A percentile compares a stretch with the other conserved stretches of the same genome.
phyloP scores from a whole-genome alignment of 2,113 vertebrate species.

The Micronycteris hirsuta region DNA sequence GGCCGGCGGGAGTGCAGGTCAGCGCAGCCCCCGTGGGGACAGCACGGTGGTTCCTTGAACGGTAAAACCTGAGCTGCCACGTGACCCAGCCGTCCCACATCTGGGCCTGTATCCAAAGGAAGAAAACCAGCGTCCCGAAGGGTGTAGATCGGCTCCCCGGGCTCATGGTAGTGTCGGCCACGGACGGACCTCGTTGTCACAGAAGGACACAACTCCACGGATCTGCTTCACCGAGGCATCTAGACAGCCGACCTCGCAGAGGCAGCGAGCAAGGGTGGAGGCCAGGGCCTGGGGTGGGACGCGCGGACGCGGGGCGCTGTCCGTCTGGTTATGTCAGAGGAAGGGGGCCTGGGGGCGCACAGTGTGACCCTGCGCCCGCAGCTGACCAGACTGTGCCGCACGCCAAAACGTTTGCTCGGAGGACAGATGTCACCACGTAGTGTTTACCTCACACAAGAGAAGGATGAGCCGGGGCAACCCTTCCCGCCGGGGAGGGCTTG shows the following conservation, averaged over 20 bases:
- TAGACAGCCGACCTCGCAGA: rapidly evolving
- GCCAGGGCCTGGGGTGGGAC: neutral
- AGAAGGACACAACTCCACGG: rapidly evolving
- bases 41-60: neutral
- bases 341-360: rapidly evolving
- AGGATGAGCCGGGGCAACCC: neutral
- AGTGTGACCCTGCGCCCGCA: rapidly evolving
- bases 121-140: no score
- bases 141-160: rapidly evolving
- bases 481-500: neutral
- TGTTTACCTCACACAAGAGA: no score
- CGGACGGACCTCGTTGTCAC: neutral
- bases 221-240: rapidly evolving
- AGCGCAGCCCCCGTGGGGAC: neutral
- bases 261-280: neutral
- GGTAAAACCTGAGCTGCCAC: neutral
- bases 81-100: neutral
- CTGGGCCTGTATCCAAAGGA: neutral
- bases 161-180: neutral
- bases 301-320: rapidly evolving
- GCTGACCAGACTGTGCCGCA: rapidly evolving
- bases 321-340: neutral
- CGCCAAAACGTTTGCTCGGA: neutral
- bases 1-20: neutral
- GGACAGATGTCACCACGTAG: neutral